Evolutionary conservation across 2,797 vertebrate species (phyloP).

Genomic region (Phoxinus dragarum): DNA sequence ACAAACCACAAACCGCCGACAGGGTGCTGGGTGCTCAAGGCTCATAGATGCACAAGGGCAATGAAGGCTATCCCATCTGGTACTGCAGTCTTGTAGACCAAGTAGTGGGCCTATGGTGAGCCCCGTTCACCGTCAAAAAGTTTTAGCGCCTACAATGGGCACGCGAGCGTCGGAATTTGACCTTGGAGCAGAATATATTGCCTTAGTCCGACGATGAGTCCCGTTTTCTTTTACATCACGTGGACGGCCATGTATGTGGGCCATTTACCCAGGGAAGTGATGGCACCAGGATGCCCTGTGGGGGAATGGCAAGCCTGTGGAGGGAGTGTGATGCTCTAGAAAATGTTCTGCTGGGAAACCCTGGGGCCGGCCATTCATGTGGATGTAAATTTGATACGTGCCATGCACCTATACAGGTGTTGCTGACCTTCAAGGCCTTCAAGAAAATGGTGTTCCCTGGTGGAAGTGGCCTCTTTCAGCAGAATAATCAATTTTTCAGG

Average conservation of each 20-base stretch:
- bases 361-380: neutral
- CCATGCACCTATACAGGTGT: neutral
- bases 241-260: neutral
- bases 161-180: neutral
- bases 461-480: neutral
- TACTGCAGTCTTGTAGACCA: neutral
- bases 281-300: neutral
- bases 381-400: neutral
- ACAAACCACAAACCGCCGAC: neutral
- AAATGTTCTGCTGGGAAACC: neutral
- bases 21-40: neutral
- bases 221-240: neutral
- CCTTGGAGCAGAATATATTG: neutral
- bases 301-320: fast-evolving
- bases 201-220: neutral
- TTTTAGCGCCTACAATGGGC: neutral
- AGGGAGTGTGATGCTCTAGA: too few species aligned
- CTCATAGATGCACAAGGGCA: neutral
- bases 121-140: neutral
- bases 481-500: neutral
- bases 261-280: neutral
- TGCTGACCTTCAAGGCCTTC: neutral
- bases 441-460: neutral
- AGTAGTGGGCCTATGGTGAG: neutral
- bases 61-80: neutral